Conservation (phyloP, 2,888 invertebrate genomes). For the Odontocerum albicorne region DNA sequence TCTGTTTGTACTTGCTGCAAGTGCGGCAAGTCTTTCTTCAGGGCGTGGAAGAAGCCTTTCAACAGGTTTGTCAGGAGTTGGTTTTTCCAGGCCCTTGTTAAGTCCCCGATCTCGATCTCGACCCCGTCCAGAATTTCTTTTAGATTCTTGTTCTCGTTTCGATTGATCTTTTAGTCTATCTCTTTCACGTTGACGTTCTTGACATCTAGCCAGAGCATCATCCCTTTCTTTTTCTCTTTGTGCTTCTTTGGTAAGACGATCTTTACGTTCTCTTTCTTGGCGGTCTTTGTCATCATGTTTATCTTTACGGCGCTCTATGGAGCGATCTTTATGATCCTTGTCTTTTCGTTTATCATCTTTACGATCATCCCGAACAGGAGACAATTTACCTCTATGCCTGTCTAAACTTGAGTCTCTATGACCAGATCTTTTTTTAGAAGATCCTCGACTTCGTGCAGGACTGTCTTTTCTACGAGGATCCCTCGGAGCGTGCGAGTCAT, state of each 20-base stretch:
- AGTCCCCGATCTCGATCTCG: slow-evolving; percentile 52
- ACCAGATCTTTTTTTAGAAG: slow-evolving; percentile 50
- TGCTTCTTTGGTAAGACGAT: slow-evolving; percentile 56
- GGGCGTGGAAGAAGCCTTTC: slow-evolving; percentile 65
- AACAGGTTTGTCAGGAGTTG: slow-evolving; percentile 58
- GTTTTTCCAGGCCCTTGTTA: slow-evolving; percentile 61
- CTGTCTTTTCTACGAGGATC: slow-evolving; percentile 53
- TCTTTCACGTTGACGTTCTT: slow-evolving; percentile 62
- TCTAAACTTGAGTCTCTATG: slow-evolving; percentile 50
- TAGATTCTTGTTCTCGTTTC: slow-evolving; percentile 56
- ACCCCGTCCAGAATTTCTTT: slow-evolving; percentile 52
- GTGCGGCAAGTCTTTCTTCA: slow-evolving; percentile 64
- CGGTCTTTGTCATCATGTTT: slow-evolving; percentile 61
- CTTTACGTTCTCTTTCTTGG: slow-evolving; percentile 63
- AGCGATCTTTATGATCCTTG: slow-evolving; percentile 55
- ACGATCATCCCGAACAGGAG: slow-evolving; percentile 51
- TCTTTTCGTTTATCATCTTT: slow-evolving; percentile 40
- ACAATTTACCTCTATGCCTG: slow-evolving; percentile 48
- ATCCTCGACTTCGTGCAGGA: slow-evolving; percentile 54
- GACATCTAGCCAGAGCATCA: slow-evolving; percentile 68
- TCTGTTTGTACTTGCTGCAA: slow-evolving; percentile 57
- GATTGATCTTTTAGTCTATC: slow-evolving; percentile 47
- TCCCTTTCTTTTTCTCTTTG: slow-evolving; percentile 63
- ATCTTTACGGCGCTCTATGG: slow-evolving; percentile 54
- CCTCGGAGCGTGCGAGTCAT: slow-evolving; percentile 49